Evolutionary conservation across 2,113 vertebrate species (phyloP), one percentile per base, ranked within the genome.

Genomic region (Antennarius striatus): DNA sequence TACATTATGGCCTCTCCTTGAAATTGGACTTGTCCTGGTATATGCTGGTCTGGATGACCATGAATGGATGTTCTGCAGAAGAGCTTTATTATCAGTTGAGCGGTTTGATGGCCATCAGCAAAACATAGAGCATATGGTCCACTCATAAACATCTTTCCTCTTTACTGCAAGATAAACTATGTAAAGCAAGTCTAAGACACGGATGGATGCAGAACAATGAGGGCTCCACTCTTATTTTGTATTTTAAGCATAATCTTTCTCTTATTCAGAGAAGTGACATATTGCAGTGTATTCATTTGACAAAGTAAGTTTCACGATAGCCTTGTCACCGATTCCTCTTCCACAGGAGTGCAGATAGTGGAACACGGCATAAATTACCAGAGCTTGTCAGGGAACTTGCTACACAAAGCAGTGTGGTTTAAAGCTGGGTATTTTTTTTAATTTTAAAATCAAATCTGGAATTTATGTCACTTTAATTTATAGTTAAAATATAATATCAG

Each of bases 321-420:
- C 59, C 82, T 53, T 77, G 77, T 64, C 71, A 70, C 68, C 32
- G 57, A 42, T 60, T 47, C 68, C 32, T 36, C 32, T 61, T 80
- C 61, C 56, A 50, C 46, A 63, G 82, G 56, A 15, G 77, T 72
- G 68, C 73, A 68, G 77, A 78, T 73, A 59, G 63, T 71, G 60
- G 64, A 86, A 68, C 63, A 30, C 42, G 17, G 42, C 29, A 63
- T 62, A 81, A 83, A 84, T 77, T 67, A 46, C 58, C 49, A 64
- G 46, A 63, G 58, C 70, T 56, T 73, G 69, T 88, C 86, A 80
- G 56, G 30, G 64, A 70, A 72, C 55, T 56, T 32, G 45, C 49
- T 58, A 65, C 83, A 77, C 69, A 64, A 54, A 59, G 69, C 60
- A 65, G 60, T 48, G 5, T 7, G 1, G 68, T 66, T 60, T 17